Percentiles rank a stretch among this genome's conserved stretches.
Evolutionary conservation across 2,113 vertebrate species (phyloP).

Genomic region (Ibidorhyncha struthersii): DNA sequence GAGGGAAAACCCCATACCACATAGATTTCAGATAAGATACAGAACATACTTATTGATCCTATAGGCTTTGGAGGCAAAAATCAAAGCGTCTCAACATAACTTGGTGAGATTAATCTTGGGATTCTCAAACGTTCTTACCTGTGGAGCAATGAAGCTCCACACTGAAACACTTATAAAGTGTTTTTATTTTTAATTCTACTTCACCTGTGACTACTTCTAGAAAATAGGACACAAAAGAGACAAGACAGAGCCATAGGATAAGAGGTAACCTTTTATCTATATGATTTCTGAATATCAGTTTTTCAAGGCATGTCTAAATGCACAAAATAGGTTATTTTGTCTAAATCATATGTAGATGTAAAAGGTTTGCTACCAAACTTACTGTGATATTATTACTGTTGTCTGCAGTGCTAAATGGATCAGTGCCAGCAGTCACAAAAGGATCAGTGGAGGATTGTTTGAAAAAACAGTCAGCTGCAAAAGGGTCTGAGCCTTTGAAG

Average conservation of each 20-base stretch:
- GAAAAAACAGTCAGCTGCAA: slow-evolving; percentile 93
- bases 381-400: slow-evolving; percentile 63
- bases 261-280: background rate
- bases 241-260: background rate
- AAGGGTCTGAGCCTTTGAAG: slow-evolving; percentile 96
- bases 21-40: background rate
- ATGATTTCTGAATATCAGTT: background rate
- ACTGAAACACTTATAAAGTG: background rate
- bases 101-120: background rate
- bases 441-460: slow-evolving; percentile 79
- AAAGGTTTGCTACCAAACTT: slow-evolving; percentile 23
- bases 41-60: background rate
- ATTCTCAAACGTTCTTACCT: background rate
- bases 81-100: background rate
- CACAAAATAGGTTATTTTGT: background rate
- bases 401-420: slow-evolving; percentile 76
- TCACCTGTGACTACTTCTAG: background rate
- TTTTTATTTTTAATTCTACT: background rate
- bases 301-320: background rate
- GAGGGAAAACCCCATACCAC: background rate
- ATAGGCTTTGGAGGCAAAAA: background rate
- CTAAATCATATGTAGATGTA: background rate
- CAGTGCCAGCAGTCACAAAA: slow-evolving; percentile 78
- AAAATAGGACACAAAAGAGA: background rate
- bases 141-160: background rate